Evolutionary conservation across 35 echinoderm and acorn worm species (phyloP).

Genomic region (Diadema setosum): DNA sequence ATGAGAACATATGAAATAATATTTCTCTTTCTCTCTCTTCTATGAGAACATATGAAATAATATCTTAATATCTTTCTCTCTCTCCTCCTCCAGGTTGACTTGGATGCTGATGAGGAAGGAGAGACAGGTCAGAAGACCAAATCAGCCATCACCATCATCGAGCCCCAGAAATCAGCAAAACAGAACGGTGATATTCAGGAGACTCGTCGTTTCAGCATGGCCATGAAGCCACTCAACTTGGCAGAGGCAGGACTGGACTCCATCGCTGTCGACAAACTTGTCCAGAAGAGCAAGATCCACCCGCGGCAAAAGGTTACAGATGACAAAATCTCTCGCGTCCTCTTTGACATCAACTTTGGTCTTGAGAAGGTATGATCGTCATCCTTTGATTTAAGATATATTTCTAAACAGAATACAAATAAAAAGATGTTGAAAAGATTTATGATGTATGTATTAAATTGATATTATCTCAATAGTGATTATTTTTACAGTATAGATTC

Average conservation of each 20-base stretch:
- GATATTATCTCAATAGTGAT: no score
- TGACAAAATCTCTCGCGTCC: constrained; percentile 35
- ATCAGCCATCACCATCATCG: neutral
- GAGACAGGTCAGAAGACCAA: neutral
- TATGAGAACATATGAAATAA: no score
- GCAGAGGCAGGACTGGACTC: neutral
- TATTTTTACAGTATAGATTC: no score
- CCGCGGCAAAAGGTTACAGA: neutral
- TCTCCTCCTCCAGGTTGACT: neutral
- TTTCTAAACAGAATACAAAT: neutral
- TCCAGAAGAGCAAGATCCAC: neutral
- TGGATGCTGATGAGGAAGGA: neutral
- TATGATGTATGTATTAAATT: no score
- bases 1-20: no score
- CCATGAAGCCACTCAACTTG: neutral
- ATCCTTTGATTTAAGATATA: neutral
- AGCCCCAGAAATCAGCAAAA: neutral
- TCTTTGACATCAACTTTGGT: constrained; percentile 67
- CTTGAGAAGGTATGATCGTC: constrained; percentile 85
- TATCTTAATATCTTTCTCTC: neutral
- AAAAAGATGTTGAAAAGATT: no score
- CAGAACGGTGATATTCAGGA: neutral
- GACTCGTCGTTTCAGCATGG: neutral
- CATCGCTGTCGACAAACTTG: neutral
- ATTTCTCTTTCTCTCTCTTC: no score